phyloP scores from a whole-genome alignment of 2,113 vertebrate genomes.

The Engystomops pustulosus region DNA sequence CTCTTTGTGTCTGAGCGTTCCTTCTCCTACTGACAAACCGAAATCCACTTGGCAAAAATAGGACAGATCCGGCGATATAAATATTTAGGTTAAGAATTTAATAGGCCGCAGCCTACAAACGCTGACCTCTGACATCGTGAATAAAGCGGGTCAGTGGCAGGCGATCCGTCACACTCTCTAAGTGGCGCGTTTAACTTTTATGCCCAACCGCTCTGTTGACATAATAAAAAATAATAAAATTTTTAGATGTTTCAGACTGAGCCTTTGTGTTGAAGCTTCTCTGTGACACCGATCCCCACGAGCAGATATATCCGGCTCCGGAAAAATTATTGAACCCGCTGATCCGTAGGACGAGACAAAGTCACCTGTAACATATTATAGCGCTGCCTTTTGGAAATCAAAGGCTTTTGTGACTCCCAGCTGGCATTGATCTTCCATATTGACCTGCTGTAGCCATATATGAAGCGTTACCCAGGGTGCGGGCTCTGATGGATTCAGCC shows the following conservation, averaged over 20 bases:
- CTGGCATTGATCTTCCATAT: not conserved
- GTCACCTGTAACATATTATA: slow-evolving; percentile 14
- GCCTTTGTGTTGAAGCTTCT: not conserved
- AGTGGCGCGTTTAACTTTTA: slow-evolving; percentile 16
- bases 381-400: not conserved
- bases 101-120: not conserved
- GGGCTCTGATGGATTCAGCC: not conserved
- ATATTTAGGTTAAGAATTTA: slow-evolving; percentile 39
- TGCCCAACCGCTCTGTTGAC: slow-evolving; percentile 1
- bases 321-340: slow-evolving; percentile 21
- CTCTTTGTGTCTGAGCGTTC: not conserved
- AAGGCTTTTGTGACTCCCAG: slow-evolving; percentile 15
- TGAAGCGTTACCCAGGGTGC: not conserved
- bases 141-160: not conserved
- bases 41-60: not conserved
- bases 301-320: not conserved
- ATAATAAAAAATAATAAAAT: not conserved
- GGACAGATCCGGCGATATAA: not conserved
- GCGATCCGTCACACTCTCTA: not conserved
- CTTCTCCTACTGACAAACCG: not conserved
- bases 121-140: not conserved
- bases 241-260: slow-evolving; percentile 13
- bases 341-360: slow-evolving; percentile 31
- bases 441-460: not conserved
- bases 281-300: not conserved